phyloP scores from a whole-genome alignment of 2,113 vertebrate genomes.

The Triplophysa rosa region DNA sequence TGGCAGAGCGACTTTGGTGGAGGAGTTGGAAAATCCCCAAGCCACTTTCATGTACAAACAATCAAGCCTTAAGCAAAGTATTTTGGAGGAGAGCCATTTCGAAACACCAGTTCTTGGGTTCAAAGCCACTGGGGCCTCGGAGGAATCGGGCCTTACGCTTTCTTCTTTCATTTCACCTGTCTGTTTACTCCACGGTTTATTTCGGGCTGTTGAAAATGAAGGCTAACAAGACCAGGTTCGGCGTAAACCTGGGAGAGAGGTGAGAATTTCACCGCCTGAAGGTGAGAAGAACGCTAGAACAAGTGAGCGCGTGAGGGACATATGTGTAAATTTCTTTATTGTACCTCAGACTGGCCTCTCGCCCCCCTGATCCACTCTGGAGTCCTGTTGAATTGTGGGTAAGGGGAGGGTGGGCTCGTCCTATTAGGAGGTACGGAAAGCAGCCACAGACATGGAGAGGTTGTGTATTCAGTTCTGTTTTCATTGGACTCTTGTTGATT shows the following conservation, averaged over 20 bases:
- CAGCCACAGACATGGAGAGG: conserved; percentile 39
- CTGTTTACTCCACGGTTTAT: conserved; percentile 61
- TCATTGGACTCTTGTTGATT: conserved; percentile 66
- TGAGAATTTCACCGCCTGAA: conserved; percentile 36
- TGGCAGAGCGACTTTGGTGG: conserved; percentile 35
- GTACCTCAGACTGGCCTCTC: conserved; percentile 30
- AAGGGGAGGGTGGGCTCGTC: conserved; percentile 30
- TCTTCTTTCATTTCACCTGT: conserved; percentile 53
- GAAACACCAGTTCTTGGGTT: conserved; percentile 81
- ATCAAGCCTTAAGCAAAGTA: conserved; percentile 91
- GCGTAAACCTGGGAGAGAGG: conserved; percentile 28
- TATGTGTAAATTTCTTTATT: conserved; percentile 24
- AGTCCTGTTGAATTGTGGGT: conserved; percentile 24
- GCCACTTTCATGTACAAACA: conserved; percentile 80
- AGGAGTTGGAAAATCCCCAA: conserved; percentile 58
- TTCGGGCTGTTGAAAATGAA: conserved; percentile 64
- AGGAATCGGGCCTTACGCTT: conserved; percentile 62
- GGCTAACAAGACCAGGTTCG: conserved; percentile 47
- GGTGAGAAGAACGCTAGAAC: conserved; percentile 10
- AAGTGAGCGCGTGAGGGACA: conserved; percentile 21
- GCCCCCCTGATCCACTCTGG: conserved; percentile 36
- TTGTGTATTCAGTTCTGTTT: conserved; percentile 61
- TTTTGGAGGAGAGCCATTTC: conserved; percentile 92
- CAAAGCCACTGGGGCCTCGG: conserved; percentile 70
- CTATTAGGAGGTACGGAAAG: conserved; percentile 57